Evolutionary conservation across 2,113 vertebrate genomes (phyloP), one percentile per base, ranked within the genome.

Genomic region (Gallinago paraguaiae): DNA sequence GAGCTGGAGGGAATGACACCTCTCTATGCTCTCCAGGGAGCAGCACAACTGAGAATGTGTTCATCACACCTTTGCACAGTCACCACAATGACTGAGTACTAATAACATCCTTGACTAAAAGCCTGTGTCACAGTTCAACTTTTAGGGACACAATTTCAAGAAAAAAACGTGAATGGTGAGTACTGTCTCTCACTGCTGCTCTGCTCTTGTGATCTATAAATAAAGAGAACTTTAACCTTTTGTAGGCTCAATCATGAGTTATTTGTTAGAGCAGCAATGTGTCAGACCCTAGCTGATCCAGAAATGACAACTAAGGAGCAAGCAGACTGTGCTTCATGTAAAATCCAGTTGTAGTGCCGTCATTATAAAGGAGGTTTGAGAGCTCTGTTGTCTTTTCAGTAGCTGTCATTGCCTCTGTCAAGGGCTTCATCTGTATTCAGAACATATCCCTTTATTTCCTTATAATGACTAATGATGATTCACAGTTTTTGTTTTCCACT

Each of bases 381-480:
- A 96, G 72, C 50, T 89, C 79, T 46, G 57, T 94, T 96, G 72
- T 93, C 93, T 90, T 97, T 95, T 95, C 82, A 94, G 75, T 46
- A 90, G 45, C 57, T 95, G 72, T 81, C 95, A 91, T 93, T 83
- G 59, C 80, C 65, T 65, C 77, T 68, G 86, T 93, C 78, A 86
- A 93, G 89, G 77, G 54, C 84, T 97, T 61, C 48, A 92, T 65
- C 88, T 92, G 70, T 87, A 93, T 93, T 59, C 50, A 92, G 83
- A 95, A 88, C 25, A 27, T 82, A 69, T 88, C 48, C 57, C 45
- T 97, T 96, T 93, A 86, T 96, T 96, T 97, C 35, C 67, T 95
- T 96, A 90, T 95, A 93, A 95, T 95, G 60, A 95, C 87, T 93
- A 96, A 96, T 88, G 89, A 69, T 92, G 94, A 97, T 74, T 96